Base-by-base conservation (phyloP, 2,113 vertebrate species). In the Gadus chalcogrammus region DNA sequence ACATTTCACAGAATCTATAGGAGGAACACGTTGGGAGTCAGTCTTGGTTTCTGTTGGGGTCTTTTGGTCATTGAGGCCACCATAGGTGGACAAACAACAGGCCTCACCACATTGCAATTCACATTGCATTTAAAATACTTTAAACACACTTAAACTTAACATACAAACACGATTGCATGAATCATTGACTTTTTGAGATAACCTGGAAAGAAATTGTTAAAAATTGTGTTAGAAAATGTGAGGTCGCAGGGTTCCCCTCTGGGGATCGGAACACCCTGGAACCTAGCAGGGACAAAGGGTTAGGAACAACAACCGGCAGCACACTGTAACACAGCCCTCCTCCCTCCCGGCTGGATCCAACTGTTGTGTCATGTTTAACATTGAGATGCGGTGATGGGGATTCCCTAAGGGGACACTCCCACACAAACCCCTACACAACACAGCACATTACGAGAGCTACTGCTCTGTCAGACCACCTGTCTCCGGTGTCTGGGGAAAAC, bases 1-100 rank as follows among this genome's bases (percentile, higher is more conserved):
- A 91, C 91, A 91, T 90, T 91, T 92, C 89, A 93, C 87, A 90
- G 87, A 90, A 91, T 92, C 91, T 91, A 90, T 9, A 90, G 85
- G 83, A 76, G 90, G 89, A 90, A 92, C 85, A 91, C 65, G 83
- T 78, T 83, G 75, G 77, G 79, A 79, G 85, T 90, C 90, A 91
- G 89, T 85, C 74, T 82, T 42, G 70, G 79, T 67, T 81, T 69
- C 28, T 53, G 61, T 71, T 12, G n/a, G 8, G 68, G 68, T 15
- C 35, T 24, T 73, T 78, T 65, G 74, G 48, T n/a, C 62, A 28
- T 61, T 65, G 72, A 18, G 17, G 80, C 35, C 48, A 64, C 53
- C 73, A 68, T 65, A 65, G 20, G 65, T 64, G 69, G 67, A 75
- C 55, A 87, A 59, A 15, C 61, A 61, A 48, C 42, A 11, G 42